A percentile compares a stretch with the other conserved stretches of the same genome.
Conservation (phyloP, 1,140 invertebrate genomes). For the Atta cephalotes region DNA sequence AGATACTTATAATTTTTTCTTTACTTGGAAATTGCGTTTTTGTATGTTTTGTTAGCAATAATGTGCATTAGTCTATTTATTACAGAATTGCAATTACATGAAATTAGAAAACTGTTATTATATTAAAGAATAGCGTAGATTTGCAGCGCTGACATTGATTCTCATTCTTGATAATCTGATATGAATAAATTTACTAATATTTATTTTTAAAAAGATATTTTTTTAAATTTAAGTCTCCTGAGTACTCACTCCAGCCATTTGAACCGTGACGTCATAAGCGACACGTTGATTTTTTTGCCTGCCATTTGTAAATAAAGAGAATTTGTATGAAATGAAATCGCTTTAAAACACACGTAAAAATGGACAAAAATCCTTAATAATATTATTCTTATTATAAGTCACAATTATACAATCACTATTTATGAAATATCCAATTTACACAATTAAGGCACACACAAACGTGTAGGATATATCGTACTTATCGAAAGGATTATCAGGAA, state of each 20-base stretch:
- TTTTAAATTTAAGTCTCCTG: background rate
- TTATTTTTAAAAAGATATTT: background rate
- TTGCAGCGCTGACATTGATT: background rate
- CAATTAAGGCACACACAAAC: background rate
- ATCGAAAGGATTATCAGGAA: background rate
- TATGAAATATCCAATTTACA: background rate
- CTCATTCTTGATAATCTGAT: background rate
- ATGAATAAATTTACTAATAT: slow-evolving; percentile 7
- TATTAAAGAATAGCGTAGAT: background rate
- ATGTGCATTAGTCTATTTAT: background rate
- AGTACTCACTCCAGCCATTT: no score
- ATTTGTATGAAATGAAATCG: no score
- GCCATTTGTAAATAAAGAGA: no score
- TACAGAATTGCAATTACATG: background rate
- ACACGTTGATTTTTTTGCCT: no score
- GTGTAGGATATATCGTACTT: background rate
- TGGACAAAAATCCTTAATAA: no score
- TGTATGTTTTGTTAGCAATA: background rate
- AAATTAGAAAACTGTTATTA: background rate
- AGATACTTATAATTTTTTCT: background rate
- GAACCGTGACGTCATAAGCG: no score
- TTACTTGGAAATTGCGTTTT: background rate
- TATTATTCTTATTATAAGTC: background rate
- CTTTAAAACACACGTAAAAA: no score
- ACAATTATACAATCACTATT: background rate